Evolutionary conservation across 30 jellyfish, hydroid and myxozoan genomes (phyloP), one percentile per base, ranked within the genome.

Genomic region (Aurelia aurita complex sp. Pacific): DNA sequence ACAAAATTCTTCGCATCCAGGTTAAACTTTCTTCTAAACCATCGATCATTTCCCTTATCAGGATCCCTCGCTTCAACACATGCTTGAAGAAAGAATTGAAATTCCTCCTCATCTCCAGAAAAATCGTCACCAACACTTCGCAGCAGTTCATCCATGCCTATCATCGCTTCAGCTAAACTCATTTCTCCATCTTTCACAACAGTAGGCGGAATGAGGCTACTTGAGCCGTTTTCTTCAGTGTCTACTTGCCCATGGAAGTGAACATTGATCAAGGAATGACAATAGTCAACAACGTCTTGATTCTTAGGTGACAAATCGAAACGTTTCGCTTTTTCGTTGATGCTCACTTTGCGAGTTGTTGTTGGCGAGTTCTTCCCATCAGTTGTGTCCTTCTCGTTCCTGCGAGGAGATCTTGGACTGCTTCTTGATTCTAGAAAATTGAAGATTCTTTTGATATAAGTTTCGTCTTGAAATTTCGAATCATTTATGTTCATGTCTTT

Each of bases 81-180:
- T 10, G 87, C 97, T 40, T 88, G 92, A 10, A 88, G 42, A 43
- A 68, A 88, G 60, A 34, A 87, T 53, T 16, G 83, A 69, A 81
- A 92, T 64, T 92, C 98, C 60, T 88, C 98, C 53, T 92, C 98
- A 6, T 88, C 79, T n/a, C 97, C 98, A n/a, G 96, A 82, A 53
- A 92, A 79, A 53, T 92, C 98, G 10, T 69, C 64, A 34, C 79
- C 94, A 80, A 85, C 93, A 54, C 90, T 83, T 52, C 94, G 91
- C 12, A 91, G 83, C 57, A 91, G 62, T 46, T 82, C 94, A 61
- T 91, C 96, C 1, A 87, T 65, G 19, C 79, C 90, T 61, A 55
- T 38, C 63, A 91, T 59, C 35, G 93, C 93, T 36, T 79, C 89
- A 14, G 94, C 77, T 36, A 91, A 69, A 5, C 46, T 59, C 11